Evolutionary conservation across 2,888 invertebrate species (phyloP), one percentile per base, ranked within the genome.

Genomic region (Tryphoninae sp.): DNA sequence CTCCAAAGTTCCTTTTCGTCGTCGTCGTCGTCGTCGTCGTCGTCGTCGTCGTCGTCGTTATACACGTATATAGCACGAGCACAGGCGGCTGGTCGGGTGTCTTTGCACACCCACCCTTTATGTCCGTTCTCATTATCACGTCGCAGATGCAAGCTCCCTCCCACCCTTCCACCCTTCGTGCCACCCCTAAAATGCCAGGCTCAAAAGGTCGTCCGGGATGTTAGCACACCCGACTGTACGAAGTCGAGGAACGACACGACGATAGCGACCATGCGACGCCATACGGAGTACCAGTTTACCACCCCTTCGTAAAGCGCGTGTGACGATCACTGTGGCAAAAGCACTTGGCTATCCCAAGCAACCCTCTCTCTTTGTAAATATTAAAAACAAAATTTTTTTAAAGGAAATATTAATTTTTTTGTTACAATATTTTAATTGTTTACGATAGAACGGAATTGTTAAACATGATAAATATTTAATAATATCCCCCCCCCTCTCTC

Each of bases 91-190:
- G 88, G 87, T 88, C 86, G 88, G 88, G 88, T 90, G 90, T 90
- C 90, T 89, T 90, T 88, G 87, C 89, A 86, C 88, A 88, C 88
- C 89, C 89, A 89, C 89, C 89, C 87, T 89, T 88, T 87, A 86
- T 89, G 89, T 88, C 89, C 87, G 88, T 90, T 90, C 91, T 91
- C 90, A 91, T 92, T 91, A 91, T 91, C 90, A 90, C 90, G 87
- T 89, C 89, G 88, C 88, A 88, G 88, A 76, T 79, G 79, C 79
- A 77, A 68, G 68, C 45, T 3, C 45, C 45, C 13, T 45, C 13
- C 45, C 33, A 6, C 6, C 33, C 33, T 4, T 33, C 33, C 33
- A 7, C 33, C 9, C 45, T 45, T 13, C 45, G 13, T 2, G 2
- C 89, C 86, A 87, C 88, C 90, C 90, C 90, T 90, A 89, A 90